Evolutionary conservation across 2,113 vertebrate species (phyloP).

Genomic region (Tyto alba): DNA sequence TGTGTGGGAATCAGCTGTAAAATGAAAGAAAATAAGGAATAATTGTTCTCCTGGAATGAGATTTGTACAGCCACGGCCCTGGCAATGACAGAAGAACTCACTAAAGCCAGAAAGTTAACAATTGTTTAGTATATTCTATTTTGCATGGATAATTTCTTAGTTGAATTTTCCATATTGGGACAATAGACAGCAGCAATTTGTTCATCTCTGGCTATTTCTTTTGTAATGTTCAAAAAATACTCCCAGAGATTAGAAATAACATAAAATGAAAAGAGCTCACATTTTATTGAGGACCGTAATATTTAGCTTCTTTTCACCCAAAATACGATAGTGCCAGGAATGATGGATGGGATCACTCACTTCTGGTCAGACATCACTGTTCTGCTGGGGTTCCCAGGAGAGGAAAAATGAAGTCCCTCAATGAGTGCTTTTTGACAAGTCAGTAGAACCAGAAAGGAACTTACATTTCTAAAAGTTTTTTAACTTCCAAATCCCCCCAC

Average conservation of each 20-base stretch:
- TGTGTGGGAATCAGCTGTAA: background rate
- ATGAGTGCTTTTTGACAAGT: background rate
- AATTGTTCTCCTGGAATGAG: background rate
- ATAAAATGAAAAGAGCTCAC: conserved; percentile 4
- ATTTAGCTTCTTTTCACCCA: background rate
- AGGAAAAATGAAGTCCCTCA: background rate
- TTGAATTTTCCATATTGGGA: background rate
- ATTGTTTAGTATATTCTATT: background rate
- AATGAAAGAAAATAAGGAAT: conserved; percentile 1
- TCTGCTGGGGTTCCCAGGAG: background rate
- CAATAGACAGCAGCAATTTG: background rate
- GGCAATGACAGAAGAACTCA: background rate
- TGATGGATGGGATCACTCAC: background rate
- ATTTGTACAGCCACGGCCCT: background rate
- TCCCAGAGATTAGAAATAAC: conserved; percentile 37
- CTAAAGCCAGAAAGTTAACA: background rate
- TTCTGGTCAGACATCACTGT: background rate
- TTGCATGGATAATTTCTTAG: background rate
- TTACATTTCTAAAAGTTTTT: background rate
- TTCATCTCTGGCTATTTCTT: conserved; percentile 23
- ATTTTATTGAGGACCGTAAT: background rate
- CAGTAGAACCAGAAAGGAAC: background rate
- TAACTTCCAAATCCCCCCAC: background rate
- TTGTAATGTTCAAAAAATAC: conserved; percentile 12
- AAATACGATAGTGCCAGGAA: background rate